Percentiles rank a stretch among this genome's conserved stretches.
phyloP scores from a whole-genome alignment of 2,888 invertebrate species.

The Tinea semifulvella region DNA sequence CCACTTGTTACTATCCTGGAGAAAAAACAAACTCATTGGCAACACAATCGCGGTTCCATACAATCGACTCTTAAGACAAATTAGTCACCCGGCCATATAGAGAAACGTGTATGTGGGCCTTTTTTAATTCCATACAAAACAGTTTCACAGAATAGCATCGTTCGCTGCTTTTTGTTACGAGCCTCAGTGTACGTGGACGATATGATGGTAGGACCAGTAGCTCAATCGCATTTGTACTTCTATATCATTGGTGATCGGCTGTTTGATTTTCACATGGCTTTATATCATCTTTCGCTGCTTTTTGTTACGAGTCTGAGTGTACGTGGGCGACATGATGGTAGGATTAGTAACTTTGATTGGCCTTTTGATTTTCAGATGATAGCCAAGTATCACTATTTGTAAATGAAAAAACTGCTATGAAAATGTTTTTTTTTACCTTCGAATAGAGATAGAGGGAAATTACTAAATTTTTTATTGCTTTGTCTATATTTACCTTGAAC shows the following conservation, averaged over 20 bases:
- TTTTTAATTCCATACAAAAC: constrained; percentile 7
- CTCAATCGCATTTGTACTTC: too few relatives aligned
- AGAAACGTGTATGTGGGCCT: background rate
- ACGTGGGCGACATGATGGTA: constrained; percentile 21
- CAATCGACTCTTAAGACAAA: constrained; percentile 5
- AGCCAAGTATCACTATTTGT: too few relatives aligned
- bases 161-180: constrained; percentile 7
- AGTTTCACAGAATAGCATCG: constrained; percentile 5
- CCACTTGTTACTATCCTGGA: too few relatives aligned
- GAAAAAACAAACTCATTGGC: constrained; percentile 5
- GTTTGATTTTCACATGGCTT: too few relatives aligned
- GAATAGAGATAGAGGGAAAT: too few relatives aligned
- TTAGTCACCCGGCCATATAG: constrained; percentile 5
- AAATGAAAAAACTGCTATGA: too few relatives aligned
- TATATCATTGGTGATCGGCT: too few relatives aligned
- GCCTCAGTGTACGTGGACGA: constrained; percentile 13
- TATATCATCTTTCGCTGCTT: constrained; percentile 7
- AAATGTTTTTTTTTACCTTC: too few relatives aligned
- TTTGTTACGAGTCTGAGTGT: background rate
- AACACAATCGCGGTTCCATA: constrained; percentile 5
- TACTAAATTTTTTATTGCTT: too few relatives aligned
- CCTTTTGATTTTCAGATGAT: too few relatives aligned
- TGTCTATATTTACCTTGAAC: too few relatives aligned
- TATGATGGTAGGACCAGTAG: constrained; percentile 20
- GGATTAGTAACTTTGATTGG: background rate